Conservation (phyloP, 30 jellyfish, hydroid and myxozoan genomes). For the Aurelia coerulea region DNA sequence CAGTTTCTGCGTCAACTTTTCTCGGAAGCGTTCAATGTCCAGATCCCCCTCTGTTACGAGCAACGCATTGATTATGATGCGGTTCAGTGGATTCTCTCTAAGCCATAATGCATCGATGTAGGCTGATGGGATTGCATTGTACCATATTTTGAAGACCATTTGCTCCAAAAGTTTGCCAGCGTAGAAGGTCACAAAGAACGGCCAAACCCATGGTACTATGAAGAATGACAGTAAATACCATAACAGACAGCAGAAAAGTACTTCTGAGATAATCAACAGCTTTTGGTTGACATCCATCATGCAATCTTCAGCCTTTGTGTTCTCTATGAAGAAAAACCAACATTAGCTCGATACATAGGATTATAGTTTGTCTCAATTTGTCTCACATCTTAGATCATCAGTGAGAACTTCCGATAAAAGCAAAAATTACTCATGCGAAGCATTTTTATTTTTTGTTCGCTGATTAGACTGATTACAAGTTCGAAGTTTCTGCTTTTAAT, state of each 20-base stretch:
- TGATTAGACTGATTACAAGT: too few relatives aligned
- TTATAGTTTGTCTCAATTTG: too few relatives aligned
- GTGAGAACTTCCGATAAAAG: too few relatives aligned
- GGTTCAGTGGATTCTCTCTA: conserved; percentile 52
- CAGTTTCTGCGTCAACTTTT: conserved; percentile 21
- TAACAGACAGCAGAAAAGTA: conserved; percentile 25
- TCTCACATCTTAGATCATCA: too few relatives aligned
- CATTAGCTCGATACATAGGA: too few relatives aligned
- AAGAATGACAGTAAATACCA: conserved; percentile 32
- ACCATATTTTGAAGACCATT: neutral
- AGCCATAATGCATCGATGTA: conserved; percentile 79
- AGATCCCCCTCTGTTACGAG: conserved; percentile 48
- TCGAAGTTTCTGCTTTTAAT: too few relatives aligned
- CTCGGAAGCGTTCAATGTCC: conserved; percentile 29
- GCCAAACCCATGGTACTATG: conserved; percentile 38
- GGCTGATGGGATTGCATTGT: conserved; percentile 59
- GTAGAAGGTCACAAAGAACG: conserved; percentile 3
- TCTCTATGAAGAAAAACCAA: too few relatives aligned
- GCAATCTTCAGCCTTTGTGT: too few relatives aligned
- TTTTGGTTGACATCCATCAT: conserved; percentile 25
- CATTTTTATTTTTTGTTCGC: too few relatives aligned
- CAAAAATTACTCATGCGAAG: too few relatives aligned
- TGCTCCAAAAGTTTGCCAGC: conserved; percentile 36
- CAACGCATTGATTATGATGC: conserved; percentile 72
- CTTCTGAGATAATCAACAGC: conserved; percentile 10